Base-by-base conservation (phyloP, 1,140 invertebrate genomes). In the Mylabris phalerata region DNA sequence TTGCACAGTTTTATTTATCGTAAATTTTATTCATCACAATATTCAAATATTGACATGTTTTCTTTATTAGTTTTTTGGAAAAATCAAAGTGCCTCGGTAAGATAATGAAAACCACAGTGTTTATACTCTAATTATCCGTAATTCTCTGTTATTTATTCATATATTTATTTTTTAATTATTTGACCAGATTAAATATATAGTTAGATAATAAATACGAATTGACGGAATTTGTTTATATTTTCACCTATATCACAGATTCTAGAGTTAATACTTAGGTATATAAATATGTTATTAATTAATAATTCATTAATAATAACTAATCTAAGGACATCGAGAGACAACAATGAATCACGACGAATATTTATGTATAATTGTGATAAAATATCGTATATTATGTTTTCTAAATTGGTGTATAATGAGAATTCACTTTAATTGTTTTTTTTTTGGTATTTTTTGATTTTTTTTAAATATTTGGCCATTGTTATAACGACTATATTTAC, bases 191-290 rank as follows among this genome's bases (percentile, higher is more conserved):
- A 40, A 32, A 50, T 55, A 55, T 48, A n/a, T 42, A 46, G 51
- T 55, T 47, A 47, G 52, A 55, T 55, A 59, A 59, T 59, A 52
- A 59, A 52, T 59, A 59, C 40, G 51, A 59, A 59, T 59, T 59
- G 57, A 59, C 57, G 57, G 57, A 59, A 50, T 59, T 46, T 59
- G 49, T 59, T 41, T 45, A 49, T 50, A 50, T 50, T 51, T 59
- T 49, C 57, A 59, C 57, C 57, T 59, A 59, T 59, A 59, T 59
- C 57, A 59, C 57, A 59, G 57, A 59, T 59, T 59, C 57, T 59
- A 59, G 49, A 59, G 49, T 51, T 59, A 59, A 59, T 59, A 50
- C 49, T 59, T 59, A 59, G 43, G 50, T 52, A 59, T 59, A 59
- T 59, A 52, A 59, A 52, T 52, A 59, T 47, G n/a, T 47, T 51